Evolutionary conservation across 2,113 vertebrate genomes (phyloP).

Genomic region (Coturnix japonica): DNA sequence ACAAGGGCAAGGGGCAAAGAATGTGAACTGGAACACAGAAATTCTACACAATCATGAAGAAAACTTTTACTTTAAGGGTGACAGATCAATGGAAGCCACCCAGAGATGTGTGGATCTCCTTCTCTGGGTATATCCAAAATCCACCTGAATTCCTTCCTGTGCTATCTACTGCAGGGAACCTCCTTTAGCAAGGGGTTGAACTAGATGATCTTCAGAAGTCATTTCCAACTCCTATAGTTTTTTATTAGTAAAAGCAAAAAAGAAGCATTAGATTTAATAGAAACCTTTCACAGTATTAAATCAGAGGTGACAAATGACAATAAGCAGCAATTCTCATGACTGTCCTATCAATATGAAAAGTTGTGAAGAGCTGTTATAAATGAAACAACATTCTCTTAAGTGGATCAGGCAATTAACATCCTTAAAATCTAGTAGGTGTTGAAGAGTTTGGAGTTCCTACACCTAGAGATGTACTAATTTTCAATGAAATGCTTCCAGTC

Average conservation of each 20-base stretch:
- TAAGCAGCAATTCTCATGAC: constrained; percentile 16
- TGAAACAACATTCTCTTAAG: background rate
- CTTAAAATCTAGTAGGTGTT: background rate
- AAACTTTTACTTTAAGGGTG: no score
- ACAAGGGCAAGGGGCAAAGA: no score
- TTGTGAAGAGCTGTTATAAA: background rate
- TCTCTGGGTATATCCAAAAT: no score
- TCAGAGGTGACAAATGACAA: constrained; percentile 53
- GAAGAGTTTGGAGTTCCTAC: background rate
- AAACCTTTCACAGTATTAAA: background rate
- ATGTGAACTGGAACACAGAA: no score
- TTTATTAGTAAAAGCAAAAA: background rate
- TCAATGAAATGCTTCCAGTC: background rate
- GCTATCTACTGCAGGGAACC: no score
- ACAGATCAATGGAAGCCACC: no score
- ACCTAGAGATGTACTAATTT: background rate
- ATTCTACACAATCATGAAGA: no score
- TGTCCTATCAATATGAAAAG: background rate
- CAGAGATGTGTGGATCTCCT: no score
- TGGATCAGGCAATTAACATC: background rate
- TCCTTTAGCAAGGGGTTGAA: no score
- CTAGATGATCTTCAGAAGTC: no score
- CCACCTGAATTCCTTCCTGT: no score
- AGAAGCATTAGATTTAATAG: constrained; percentile 54
- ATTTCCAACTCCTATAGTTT: no score